phyloP scores from a whole-genome alignment of 2,113 vertebrate species.

The Oncorhynchus gorbuscha region DNA sequence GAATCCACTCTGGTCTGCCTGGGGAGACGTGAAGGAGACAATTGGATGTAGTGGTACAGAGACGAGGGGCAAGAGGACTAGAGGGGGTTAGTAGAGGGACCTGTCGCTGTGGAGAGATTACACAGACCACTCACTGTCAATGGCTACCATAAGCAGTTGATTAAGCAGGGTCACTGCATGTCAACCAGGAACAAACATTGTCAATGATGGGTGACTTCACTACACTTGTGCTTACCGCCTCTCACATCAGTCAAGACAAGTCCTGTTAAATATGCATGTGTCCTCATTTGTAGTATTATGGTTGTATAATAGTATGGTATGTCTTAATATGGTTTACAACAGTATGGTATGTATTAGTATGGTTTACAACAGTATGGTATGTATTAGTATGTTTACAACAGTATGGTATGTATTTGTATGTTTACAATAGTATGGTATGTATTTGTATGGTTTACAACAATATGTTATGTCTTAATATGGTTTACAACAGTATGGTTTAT shows the following conservation, averaged over 20 bases:
- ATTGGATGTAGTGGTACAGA: neutral
- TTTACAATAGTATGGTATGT: too few species aligned
- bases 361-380: too few species aligned
- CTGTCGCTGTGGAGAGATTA: neutral
- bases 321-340: neutral
- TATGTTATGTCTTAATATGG: too few species aligned
- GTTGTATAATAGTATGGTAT: neutral
- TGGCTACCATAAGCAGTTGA: neutral
- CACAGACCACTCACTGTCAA: slow-evolving; percentile 1
- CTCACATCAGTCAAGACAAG: neutral
- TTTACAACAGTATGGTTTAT: too few species aligned
- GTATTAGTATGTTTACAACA: too few species aligned
- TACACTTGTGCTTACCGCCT: neutral
- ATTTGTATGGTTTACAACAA: too few species aligned
- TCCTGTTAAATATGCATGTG: neutral
- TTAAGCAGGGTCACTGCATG: neutral
- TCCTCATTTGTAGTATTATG: too few species aligned
- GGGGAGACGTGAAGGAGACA: neutral
- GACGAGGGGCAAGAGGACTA: neutral
- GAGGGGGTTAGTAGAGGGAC: neutral
- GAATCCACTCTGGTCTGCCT: slow-evolving; percentile 4
- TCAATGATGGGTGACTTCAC: neutral
- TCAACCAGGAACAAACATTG: neutral
- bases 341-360: too few species aligned
- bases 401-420: too few species aligned